A percentile compares a stretch with the other conserved stretches of the same genome.
Evolutionary conservation across 2,888 invertebrate species (phyloP).

Genomic region (Tipula helvola): DNA sequence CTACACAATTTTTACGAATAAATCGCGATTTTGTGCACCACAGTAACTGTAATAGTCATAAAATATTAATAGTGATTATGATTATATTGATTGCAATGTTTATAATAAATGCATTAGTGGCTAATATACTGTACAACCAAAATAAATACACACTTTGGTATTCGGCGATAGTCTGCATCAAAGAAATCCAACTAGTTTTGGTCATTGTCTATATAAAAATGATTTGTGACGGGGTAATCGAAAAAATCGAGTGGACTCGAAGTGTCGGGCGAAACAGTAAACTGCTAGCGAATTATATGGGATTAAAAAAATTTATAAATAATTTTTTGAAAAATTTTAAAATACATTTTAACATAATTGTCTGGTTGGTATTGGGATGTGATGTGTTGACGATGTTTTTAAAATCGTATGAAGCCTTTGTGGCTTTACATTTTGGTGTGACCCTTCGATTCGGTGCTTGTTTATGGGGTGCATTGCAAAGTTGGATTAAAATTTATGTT

Average conservation of each 20-base stretch:
- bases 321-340: not conserved
- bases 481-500: not conserved
- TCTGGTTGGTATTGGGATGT: not conserved
- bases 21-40: no score
- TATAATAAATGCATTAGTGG: not conserved
- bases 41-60: not conserved
- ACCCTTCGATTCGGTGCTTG: not conserved
- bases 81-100: not conserved
- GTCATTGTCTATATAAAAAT: not conserved
- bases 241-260: not conserved
- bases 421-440: not conserved
- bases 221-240: not conserved
- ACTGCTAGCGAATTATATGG: not conserved
- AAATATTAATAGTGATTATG: not conserved
- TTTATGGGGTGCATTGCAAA: not conserved
- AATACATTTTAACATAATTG: not conserved
- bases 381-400: not conserved
- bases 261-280: not conserved
- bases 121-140: not conserved
- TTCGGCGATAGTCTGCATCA: not conserved
- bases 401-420: not conserved
- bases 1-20: no score
- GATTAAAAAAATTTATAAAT: not conserved
- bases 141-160: not conserved
- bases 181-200: not conserved